These are phyloP conservation scores for Talpa occidentalis DNA, from an alignment of 2,113 vertebrate genomes.

Conservation along the genomic window DNA sequence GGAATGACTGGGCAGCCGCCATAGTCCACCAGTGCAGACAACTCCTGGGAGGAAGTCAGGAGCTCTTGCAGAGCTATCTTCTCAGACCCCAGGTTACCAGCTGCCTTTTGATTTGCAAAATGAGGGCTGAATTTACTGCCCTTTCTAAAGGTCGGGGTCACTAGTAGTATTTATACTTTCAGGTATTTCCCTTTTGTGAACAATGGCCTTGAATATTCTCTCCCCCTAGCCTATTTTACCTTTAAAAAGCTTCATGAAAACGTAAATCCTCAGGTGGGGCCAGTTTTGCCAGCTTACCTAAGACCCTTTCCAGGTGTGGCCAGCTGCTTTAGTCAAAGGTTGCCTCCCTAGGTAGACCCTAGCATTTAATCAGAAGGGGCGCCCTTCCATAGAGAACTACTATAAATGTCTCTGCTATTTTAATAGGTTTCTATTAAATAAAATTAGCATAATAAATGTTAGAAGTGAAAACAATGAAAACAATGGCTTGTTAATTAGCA, in stretches of 20 bases:
- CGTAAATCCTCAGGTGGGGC: not conserved
- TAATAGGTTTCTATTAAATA: slow-evolving; percentile 50
- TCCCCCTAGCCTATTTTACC: not conserved
- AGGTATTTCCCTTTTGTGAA: not conserved
- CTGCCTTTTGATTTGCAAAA: not conserved
- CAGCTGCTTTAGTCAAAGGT: not conserved
- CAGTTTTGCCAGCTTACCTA: not conserved
- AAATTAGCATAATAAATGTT: slow-evolving; percentile 67
- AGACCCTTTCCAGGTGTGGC: not conserved
- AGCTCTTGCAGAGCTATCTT: not conserved
- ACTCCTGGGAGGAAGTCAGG: no score
- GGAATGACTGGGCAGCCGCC: not conserved
- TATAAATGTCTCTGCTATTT: slow-evolving; percentile 51
- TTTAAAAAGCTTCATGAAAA: not conserved
- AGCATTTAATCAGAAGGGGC: not conserved
- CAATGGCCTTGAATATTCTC: no score
- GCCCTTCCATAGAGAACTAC: not conserved
- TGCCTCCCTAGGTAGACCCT: not conserved
- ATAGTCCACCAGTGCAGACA: no score
- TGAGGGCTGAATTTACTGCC: not conserved
- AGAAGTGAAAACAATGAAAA: slow-evolving; percentile 58
- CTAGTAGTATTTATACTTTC: not conserved
- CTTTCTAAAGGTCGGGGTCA: not conserved
- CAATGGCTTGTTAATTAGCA: slow-evolving; percentile 67
- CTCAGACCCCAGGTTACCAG: not conserved